phyloP scores from a whole-genome alignment of 2,888 invertebrate species.

The Ennomos quercinarius region DNA sequence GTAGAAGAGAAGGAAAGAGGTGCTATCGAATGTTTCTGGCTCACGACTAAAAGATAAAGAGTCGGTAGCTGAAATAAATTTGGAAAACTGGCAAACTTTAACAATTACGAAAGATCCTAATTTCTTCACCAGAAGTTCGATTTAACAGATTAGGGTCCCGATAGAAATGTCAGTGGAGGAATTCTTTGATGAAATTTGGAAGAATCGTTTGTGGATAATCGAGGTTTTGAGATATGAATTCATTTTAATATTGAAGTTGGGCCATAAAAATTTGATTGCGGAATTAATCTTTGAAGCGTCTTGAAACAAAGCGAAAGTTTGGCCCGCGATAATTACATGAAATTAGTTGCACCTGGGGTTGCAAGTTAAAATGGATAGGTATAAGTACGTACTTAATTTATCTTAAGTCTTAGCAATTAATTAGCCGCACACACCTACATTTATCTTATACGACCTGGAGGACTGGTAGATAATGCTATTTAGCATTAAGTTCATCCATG shows the following conservation, averaged over 20 bases:
- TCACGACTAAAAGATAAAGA: neutral
- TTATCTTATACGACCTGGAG: too few relatives aligned
- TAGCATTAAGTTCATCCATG: too few relatives aligned
- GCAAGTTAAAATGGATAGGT: too few relatives aligned
- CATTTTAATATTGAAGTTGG: conserved; percentile 12
- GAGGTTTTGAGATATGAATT: conserved; percentile 21
- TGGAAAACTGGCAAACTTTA: conserved; percentile 25
- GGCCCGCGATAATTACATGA: neutral
- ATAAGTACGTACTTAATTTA: too few relatives aligned
- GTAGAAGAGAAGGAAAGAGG: too few relatives aligned
- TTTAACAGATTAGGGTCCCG: conserved; percentile 26
- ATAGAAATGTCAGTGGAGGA: conserved; percentile 22
- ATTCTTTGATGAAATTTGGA: conserved; percentile 26
- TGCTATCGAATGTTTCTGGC: too few relatives aligned
- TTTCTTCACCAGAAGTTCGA: conserved; percentile 29
- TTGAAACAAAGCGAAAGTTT: neutral
- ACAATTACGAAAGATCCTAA: conserved; percentile 30
- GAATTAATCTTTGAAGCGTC: neutral
- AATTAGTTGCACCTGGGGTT: neutral
- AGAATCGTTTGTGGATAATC: conserved; percentile 26
- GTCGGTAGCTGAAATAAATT: conserved; percentile 20
- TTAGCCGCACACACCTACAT: too few relatives aligned
- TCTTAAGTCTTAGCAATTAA: too few relatives aligned
- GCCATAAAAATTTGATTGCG: conserved; percentile 15
- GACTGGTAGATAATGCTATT: too few relatives aligned